These are phyloP conservation scores for Venturia canescens DNA, from an alignment of 1,140 invertebrate species.

Conservation along the genomic window DNA sequence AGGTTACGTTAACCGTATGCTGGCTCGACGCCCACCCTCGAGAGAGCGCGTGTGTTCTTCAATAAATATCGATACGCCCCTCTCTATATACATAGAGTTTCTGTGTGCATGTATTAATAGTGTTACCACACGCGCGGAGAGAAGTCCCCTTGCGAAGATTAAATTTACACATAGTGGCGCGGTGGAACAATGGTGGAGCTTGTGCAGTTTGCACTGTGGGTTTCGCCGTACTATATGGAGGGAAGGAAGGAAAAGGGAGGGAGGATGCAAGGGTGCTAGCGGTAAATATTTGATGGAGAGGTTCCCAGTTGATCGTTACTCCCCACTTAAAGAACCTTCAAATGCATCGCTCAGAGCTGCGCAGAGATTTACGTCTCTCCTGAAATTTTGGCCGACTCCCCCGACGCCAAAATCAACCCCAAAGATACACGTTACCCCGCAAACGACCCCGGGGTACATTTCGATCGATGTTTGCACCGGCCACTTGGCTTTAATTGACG, in stretches of 20 bases:
- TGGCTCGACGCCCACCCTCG: conserved; percentile 48
- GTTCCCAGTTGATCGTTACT: background rate
- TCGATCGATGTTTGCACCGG: conserved; percentile 73
- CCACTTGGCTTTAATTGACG: conserved; percentile 75
- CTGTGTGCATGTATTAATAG: background rate
- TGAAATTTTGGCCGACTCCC: background rate
- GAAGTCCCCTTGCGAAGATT: conserved; percentile 67
- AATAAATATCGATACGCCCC: no score
- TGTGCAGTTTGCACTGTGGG: conserved; percentile 67
- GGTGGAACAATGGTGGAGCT: conserved; percentile 69
- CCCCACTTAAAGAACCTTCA: conserved; percentile 18
- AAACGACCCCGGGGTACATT: conserved; percentile 52
- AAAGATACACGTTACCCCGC: conserved; percentile 21
- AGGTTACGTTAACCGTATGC: no score
- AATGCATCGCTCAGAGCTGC: background rate
- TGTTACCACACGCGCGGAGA: conserved; percentile 27
- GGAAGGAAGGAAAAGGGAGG: conserved; percentile 46
- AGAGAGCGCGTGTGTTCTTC: conserved; percentile 38
- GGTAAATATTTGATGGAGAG: conserved; percentile 30
- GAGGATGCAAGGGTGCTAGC: background rate
- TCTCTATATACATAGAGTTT: no score
- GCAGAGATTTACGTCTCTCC: conserved; percentile 29
- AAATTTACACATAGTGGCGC: conserved; percentile 77
- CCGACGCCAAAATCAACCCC: conserved; percentile 34
- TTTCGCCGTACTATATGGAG: conserved; percentile 72